Evolutionary conservation across 1,140 invertebrate genomes (phyloP).

Genomic region (Eufriesea mexicana): DNA sequence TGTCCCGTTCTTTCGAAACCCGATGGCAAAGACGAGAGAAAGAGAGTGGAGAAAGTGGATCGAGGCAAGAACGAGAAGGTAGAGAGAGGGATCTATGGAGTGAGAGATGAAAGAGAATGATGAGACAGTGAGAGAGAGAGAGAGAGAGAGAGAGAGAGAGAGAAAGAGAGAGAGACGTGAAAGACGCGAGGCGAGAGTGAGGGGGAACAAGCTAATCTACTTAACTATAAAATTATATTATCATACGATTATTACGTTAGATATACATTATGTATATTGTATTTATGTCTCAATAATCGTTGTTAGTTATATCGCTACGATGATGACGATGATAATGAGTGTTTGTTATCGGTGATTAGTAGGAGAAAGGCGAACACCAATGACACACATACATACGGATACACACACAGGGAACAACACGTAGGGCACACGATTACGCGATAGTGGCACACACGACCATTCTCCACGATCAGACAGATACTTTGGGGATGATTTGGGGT

Average conservation of each 20-base stretch:
- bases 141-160: constrained; percentile 8
- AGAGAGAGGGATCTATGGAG: background rate
- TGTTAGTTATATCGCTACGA: constrained; percentile 77
- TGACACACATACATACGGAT: constrained; percentile 28
- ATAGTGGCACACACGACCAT: background rate
- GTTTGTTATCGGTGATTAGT: constrained; percentile 44
- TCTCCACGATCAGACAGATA: background rate
- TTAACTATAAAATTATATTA: constrained; percentile 76
- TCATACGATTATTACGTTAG: constrained; percentile 77
- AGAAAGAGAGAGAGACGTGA: constrained; percentile 11
- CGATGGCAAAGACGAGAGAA: background rate
- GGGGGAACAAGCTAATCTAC: constrained; percentile 75
- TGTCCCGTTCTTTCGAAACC: constrained; percentile 26
- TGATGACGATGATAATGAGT: constrained; percentile 2
- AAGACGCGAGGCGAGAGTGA: constrained; percentile 16
- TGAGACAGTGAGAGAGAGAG: constrained; percentile 6
- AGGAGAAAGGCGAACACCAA: constrained; percentile 26
- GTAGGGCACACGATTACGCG: background rate
- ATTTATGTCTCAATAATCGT: constrained; percentile 81
- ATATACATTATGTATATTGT: constrained; percentile 79
- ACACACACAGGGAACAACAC: background rate
- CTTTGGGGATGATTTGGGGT: background rate
- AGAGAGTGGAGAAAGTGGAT: background rate
- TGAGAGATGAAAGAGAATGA: constrained; percentile 20
- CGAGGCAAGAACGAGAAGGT: constrained; percentile 17